Evolutionary conservation across 2,113 vertebrate genomes (phyloP).

Genomic region (Ascaphus truei): DNA sequence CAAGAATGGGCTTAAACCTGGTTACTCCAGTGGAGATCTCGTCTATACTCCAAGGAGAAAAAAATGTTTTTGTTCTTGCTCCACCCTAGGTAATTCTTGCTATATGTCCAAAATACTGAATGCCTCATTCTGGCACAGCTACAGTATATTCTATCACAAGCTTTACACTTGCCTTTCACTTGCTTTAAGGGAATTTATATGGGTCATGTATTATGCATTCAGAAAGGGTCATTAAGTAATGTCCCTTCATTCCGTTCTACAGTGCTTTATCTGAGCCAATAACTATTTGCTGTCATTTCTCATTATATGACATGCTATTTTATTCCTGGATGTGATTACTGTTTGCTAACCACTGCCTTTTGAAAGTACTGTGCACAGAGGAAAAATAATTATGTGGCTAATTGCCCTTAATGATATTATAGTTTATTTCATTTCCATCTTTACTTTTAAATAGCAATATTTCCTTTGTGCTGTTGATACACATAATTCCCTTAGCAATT

Average conservation of each 20-base stretch:
- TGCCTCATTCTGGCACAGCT: too few relatives aligned
- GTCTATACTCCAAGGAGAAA: too few relatives aligned
- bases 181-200: too few relatives aligned
- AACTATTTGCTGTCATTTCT: neutral
- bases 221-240: neutral
- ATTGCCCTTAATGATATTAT: constrained; percentile 30
- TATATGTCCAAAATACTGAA: too few relatives aligned
- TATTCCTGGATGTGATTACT: constrained; percentile 22
- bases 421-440: constrained; percentile 26
- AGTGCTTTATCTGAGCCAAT: neutral
- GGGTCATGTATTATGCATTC: too few relatives aligned
- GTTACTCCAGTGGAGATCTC: too few relatives aligned
- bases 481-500: neutral
- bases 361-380: neutral
- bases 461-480: neutral
- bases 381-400: constrained; percentile 22
- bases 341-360: constrained; percentile 2
- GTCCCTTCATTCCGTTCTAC: neutral
- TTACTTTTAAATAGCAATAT: neutral
- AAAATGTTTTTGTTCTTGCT: too few relatives aligned
- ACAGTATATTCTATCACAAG: too few relatives aligned
- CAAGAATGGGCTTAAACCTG: too few relatives aligned
- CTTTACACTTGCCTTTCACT: too few relatives aligned
- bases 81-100: too few relatives aligned
- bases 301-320: neutral